phyloP scores from a whole-genome alignment of 2,888 invertebrate genomes.

The Drosophila gaucha region DNA sequence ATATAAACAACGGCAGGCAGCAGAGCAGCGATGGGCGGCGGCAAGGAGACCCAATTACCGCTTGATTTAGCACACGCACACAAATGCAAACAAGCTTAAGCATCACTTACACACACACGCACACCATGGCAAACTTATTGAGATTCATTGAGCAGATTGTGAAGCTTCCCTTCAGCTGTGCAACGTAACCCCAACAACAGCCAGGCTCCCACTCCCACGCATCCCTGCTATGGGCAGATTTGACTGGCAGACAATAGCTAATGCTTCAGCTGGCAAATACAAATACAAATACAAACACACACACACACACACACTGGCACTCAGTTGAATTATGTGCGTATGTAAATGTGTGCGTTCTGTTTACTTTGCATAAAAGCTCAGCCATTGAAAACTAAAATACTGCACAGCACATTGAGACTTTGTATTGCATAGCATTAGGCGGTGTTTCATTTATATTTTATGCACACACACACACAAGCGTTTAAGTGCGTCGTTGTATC shows the following conservation, averaged over 20 bases:
- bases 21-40: conserved; percentile 14
- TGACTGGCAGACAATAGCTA: conserved; percentile 69
- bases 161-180: conserved; percentile 39
- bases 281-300: conserved; percentile 58
- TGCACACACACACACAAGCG: conserved; percentile 57
- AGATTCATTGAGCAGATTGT: conserved; percentile 77
- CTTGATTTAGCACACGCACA: conserved; percentile 76
- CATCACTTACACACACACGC: conserved; percentile 13
- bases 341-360: conserved; percentile 39
- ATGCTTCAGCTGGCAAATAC: conserved; percentile 75
- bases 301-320: conserved; percentile 25
- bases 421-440: conserved; percentile 74
- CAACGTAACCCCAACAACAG: not conserved
- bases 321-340: conserved; percentile 35
- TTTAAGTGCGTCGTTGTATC: conserved; percentile 41
- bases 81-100: conserved; percentile 59
- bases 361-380: conserved; percentile 78
- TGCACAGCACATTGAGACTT: conserved; percentile 76
- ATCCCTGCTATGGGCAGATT: conserved; percentile 15
- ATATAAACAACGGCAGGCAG: conserved; percentile 60
- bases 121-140: conserved; percentile 69
- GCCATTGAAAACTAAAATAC: conserved; percentile 80
- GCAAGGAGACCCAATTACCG: conserved; percentile 75
- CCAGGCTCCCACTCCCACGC: not conserved
- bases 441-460: conserved; percentile 76